A percentile compares a stretch with the other conserved stretches of the same genome.
phyloP scores from a whole-genome alignment of 1,140 invertebrate species.

The Hermatobates lingyangjiaoensis region DNA sequence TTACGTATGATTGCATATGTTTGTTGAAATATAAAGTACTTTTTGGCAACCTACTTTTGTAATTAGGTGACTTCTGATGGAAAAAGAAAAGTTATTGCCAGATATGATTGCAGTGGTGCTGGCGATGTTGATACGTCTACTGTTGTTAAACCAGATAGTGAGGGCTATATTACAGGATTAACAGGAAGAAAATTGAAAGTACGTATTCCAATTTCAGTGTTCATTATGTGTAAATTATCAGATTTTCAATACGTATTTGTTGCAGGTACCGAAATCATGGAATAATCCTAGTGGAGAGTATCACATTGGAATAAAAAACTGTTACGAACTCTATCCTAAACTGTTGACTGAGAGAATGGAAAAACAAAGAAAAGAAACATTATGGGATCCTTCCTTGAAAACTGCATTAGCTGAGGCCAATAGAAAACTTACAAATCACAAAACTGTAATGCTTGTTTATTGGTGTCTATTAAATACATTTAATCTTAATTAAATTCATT shows the following conservation, averaged over 20 bases:
- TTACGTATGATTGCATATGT: background rate
- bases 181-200: slow-evolving; percentile 78
- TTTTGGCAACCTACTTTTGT: background rate
- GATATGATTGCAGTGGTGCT: slow-evolving; percentile 86
- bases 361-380: slow-evolving; percentile 59
- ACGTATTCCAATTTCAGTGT: slow-evolving; percentile 18
- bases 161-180: slow-evolving; percentile 63
- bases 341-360: slow-evolving; percentile 65
- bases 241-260: no score
- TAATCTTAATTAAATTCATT: no score
- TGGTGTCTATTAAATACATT: no score
- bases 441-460: no score
- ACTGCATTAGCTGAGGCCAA: slow-evolving; percentile 51
- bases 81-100: slow-evolving; percentile 80
- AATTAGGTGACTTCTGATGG: slow-evolving; percentile 68
- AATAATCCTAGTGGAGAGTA: slow-evolving; percentile 63
- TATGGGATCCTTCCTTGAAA: slow-evolving; percentile 73
- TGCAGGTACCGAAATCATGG: slow-evolving; percentile 65
- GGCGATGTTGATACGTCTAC: slow-evolving; percentile 83
- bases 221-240: no score
- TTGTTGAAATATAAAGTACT: background rate
- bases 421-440: slow-evolving; percentile 40
- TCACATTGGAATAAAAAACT: slow-evolving; percentile 69
- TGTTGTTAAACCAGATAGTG: slow-evolving; percentile 43
- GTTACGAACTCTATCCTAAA: slow-evolving; percentile 70